Evolutionary conservation across 2,888 invertebrate species (phyloP).

Genomic region (Nephrotoma flavescens): DNA sequence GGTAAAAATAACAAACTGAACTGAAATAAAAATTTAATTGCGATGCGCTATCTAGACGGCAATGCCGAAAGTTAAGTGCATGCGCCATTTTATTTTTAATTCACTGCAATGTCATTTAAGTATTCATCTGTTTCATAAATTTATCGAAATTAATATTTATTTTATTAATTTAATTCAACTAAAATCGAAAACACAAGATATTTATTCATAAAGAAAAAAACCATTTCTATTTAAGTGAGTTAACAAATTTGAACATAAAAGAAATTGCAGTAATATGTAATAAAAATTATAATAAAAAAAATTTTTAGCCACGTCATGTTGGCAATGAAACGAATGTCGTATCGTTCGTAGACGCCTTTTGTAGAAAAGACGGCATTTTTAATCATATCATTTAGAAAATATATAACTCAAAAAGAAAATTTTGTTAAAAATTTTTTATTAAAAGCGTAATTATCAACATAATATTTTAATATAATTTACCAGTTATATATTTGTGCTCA

Average conservation of each 20-base stretch:
- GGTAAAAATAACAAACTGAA: neutral
- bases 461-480: neutral
- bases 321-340: conserved; percentile 13
- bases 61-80: neutral
- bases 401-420: neutral
- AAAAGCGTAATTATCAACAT: neutral
- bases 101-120: conserved; percentile 4
- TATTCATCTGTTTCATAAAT: neutral
- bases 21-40: neutral
- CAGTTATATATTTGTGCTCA: conserved; percentile 1
- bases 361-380: conserved; percentile 6
- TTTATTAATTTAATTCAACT: neutral
- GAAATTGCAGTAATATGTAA: neutral
- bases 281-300: neutral
- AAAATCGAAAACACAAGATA: neutral
- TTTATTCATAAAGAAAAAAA: neutral
- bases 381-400: conserved; percentile 6
- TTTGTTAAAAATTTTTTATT: neutral
- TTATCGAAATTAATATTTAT: neutral
- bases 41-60: neutral
- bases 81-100: neutral
- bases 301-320: conserved; percentile 17
- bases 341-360: conserved; percentile 15
- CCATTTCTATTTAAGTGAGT: neutral
- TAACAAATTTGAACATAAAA: neutral